Base-by-base conservation (phyloP, 2,113 vertebrate genomes). In the Phaethornis superciliosus region DNA sequence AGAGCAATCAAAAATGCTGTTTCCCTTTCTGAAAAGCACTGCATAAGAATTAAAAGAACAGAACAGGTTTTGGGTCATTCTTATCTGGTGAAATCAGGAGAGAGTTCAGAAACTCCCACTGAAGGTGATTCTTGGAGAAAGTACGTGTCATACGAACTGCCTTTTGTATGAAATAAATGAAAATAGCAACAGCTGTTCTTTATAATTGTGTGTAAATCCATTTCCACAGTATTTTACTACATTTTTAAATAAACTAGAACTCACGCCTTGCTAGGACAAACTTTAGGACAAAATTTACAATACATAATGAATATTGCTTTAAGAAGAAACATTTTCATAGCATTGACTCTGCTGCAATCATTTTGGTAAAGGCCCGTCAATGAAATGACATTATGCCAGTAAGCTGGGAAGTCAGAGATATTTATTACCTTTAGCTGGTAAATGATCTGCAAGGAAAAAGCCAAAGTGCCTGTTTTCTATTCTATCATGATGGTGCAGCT, bases 311-410 rank as follows among this genome's bases (percentile, higher is more conserved):
- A 59, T 37, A 27, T n/a, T 65, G 51, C 54, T 92, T 67, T 59
- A 85, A 83, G 68, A 69, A 85, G 4, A 85, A 87, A 80, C 27
- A 10, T 55, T 95, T 95, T 88, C 75, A 88, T 85, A 91, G 52
- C 33, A 60, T 47, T 70, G 56, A 47, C 81, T 89, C 63, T 91
- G 52, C 75, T 89, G 44, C 33, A 80, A 47, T 37, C 55, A 74
- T 91, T 83, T 65, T 59, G 55, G 47, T 72, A 83, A 88, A 80
- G 44, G 52, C 26, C 71, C 47, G 83, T 88, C 81, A 89, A 77
- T 85, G 91, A 91, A 96, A 67, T 8, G 60, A 63, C 59, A 67
- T 81, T 42, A 63, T 64, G 63, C 56, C 44, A 81, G 59, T 80
- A 94, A 54, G 33, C 33, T 42, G 18, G 14, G 26, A 32, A 77